phyloP scores from a whole-genome alignment of 92 coral and sea anemone species.

The Porites divaricata region DNA sequence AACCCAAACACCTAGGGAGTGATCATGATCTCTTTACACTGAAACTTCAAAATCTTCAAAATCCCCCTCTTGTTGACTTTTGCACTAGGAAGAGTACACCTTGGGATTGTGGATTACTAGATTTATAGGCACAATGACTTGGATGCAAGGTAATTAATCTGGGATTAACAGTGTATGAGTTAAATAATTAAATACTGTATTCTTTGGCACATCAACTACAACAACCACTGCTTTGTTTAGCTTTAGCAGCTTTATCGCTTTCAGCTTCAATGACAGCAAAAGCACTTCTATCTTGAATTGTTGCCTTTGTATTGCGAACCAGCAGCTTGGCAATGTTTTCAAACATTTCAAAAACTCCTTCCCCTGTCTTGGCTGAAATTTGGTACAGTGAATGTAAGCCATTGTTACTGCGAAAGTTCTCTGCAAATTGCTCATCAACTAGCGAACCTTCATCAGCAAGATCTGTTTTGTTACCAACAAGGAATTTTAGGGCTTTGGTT shows the following conservation, averaged over 20 bases:
- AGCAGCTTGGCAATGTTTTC: slow-evolving; percentile 35
- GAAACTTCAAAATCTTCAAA: no score
- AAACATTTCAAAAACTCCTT: slow-evolving; percentile 90
- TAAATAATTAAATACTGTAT: background rate
- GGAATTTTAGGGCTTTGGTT: slow-evolving; percentile 72
- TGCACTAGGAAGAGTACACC: no score
- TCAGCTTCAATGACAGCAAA: slow-evolving; percentile 5
- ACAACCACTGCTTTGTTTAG: background rate
- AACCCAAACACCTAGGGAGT: no score
- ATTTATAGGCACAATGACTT: no score
- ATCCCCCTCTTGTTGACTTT: no score
- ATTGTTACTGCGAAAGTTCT: slow-evolving; percentile 64
- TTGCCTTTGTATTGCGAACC: slow-evolving; percentile 10
- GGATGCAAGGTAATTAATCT: background rate
- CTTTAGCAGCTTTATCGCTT: background rate
- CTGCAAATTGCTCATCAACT: slow-evolving; percentile 60
- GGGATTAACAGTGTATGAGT: background rate
- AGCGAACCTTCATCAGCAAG: slow-evolving; percentile 76
- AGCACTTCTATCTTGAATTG: background rate
- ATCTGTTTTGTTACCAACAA: slow-evolving; percentile 90
- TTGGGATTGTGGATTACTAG: no score
- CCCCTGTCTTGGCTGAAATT: slow-evolving; percentile 93
- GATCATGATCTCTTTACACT: no score
- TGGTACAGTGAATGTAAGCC: slow-evolving; percentile 48
- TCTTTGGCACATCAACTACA: background rate